A percentile compares a stretch with the other conserved stretches of the same genome.
phyloP scores from a whole-genome alignment of 2,113 vertebrate genomes.

The Taurulus bubalis region DNA sequence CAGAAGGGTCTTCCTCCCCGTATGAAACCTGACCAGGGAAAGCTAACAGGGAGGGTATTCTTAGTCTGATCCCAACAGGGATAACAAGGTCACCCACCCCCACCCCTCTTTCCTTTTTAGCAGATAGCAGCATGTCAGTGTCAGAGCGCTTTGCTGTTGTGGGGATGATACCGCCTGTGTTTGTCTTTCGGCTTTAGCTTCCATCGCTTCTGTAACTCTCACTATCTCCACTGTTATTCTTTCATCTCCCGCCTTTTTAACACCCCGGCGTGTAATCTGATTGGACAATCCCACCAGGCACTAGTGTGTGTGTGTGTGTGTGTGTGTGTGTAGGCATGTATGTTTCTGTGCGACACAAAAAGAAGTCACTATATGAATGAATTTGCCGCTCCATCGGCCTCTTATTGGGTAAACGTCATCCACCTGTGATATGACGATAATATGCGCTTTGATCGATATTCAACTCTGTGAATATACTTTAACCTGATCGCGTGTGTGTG shows the following conservation, averaged over 20 bases:
- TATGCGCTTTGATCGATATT: background rate
- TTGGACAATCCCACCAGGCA: constrained; percentile 54
- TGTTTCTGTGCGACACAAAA: constrained; percentile 6
- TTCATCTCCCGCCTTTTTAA: constrained; percentile 70
- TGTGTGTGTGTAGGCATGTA: constrained; percentile 38
- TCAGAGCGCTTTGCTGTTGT: constrained; percentile 40
- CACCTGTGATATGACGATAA: background rate
- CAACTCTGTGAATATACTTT: background rate
- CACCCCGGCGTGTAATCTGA: constrained; percentile 67
- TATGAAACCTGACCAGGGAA: constrained; percentile 67
- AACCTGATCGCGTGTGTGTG: background rate
- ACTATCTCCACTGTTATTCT: constrained; percentile 71
- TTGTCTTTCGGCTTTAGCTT: constrained; percentile 64
- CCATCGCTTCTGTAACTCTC: constrained; percentile 46
- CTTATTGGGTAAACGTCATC: background rate
- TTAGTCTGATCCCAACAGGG: constrained; percentile 66
- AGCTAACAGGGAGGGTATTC: constrained; percentile 63
- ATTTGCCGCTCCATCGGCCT: background rate
- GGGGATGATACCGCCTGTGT: constrained; percentile 42
- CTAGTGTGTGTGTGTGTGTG: background rate
- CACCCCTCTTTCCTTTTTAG: constrained; percentile 29
- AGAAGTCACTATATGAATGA: background rate
- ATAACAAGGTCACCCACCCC: constrained; percentile 67
- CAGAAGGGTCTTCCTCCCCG: constrained; percentile 24
- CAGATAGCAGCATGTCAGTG: constrained; percentile 59